These are phyloP conservation scores for Ostrea edulis DNA, from an alignment of 1,140 invertebrate genomes.

Conservation along the genomic window DNA sequence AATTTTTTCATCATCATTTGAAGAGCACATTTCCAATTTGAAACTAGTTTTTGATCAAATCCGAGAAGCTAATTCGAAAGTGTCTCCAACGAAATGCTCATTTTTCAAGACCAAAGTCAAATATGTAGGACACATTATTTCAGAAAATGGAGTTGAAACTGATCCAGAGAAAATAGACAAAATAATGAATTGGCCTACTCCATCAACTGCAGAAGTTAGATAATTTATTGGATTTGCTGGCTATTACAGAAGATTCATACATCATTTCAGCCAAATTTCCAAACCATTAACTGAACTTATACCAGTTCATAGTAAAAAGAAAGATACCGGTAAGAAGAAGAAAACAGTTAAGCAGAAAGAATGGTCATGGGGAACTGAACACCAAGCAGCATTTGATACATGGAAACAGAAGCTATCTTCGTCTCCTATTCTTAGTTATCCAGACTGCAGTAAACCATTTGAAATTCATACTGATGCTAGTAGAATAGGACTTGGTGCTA, in stretches of 20 bases:
- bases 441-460: slow-evolving; percentile 55
- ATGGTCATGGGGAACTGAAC: slow-evolving; percentile 27
- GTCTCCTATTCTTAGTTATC: slow-evolving; percentile 60
- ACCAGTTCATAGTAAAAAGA: neutral
- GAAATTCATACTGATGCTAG: slow-evolving; percentile 58
- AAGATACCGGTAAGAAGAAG: neutral
- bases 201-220: slow-evolving; percentile 36
- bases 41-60: slow-evolving; percentile 63
- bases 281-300: slow-evolving; percentile 42
- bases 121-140: slow-evolving; percentile 66
- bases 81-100: slow-evolving; percentile 56
- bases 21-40: slow-evolving; percentile 55
- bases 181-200: slow-evolving; percentile 43
- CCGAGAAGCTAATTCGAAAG: slow-evolving; percentile 53
- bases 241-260: slow-evolving; percentile 52
- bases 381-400: slow-evolving; percentile 50
- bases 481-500: slow-evolving; percentile 63
- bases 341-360: neutral
- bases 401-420: slow-evolving; percentile 53
- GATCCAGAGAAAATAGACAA: slow-evolving; percentile 52
- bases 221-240: slow-evolving; percentile 58
- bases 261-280: slow-evolving; percentile 38
- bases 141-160: slow-evolving; percentile 38
- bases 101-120: slow-evolving; percentile 51
- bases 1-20: slow-evolving; percentile 50